These are phyloP conservation scores for Tachina fera DNA, from an alignment of 2,888 invertebrate species.

Conservation along the genomic window DNA sequence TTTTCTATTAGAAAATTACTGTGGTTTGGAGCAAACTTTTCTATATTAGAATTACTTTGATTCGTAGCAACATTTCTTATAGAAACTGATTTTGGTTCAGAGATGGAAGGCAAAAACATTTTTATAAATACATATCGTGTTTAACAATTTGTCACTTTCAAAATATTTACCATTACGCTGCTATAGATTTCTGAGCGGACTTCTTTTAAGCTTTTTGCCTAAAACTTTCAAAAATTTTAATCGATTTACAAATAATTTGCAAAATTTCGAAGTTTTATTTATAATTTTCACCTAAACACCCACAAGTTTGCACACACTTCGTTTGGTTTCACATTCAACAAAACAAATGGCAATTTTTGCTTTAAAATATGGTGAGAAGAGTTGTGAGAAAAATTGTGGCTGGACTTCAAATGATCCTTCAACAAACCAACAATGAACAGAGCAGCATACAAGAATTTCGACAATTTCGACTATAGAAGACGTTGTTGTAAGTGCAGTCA, in stretches of 20 bases:
- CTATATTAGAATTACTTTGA: no score
- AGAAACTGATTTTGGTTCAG: no score
- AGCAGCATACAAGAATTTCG: neutral
- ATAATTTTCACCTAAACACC: neutral
- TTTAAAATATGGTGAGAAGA: conserved; percentile 39
- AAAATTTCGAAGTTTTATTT: neutral
- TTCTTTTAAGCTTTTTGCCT: no score
- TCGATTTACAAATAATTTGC: conserved; percentile 2
- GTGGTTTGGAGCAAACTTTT: no score
- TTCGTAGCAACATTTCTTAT: no score
- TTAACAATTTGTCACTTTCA: no score
- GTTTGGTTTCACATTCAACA: conserved; percentile 11
- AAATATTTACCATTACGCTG: no score
- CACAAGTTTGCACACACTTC: neutral
- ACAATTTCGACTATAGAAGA: conserved; percentile 5
- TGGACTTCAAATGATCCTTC: conserved; percentile 37
- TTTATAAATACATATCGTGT: no score
- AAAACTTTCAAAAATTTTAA: conserved; percentile 20
- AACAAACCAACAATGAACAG: neutral
- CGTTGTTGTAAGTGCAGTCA: conserved; percentile 28
- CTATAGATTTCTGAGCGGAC: no score
- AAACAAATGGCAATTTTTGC: conserved; percentile 40
- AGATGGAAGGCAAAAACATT: no score
- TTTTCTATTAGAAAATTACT: no score
- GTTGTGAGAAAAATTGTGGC: conserved; percentile 36